Percentiles rank a stretch among this genome's conserved stretches.
Evolutionary conservation across 2,797 vertebrate genomes (phyloP).

Genomic region (Myotis myotis): DNA sequence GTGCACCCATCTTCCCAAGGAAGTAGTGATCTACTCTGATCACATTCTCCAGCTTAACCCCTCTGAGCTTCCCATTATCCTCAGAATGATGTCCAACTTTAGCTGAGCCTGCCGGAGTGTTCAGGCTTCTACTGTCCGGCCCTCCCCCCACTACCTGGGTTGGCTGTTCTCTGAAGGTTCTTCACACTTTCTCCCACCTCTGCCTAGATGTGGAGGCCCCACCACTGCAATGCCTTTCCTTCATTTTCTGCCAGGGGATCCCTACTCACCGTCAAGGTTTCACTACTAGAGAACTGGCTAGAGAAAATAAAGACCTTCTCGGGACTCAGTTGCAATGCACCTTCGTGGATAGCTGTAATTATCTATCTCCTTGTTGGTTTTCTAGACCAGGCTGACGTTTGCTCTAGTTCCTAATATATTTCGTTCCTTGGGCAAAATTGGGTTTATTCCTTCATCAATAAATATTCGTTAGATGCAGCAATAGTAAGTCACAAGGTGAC

Average conservation of each 20-base stretch:
- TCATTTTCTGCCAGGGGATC: neutral
- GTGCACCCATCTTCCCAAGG: neutral
- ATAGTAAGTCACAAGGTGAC: neutral
- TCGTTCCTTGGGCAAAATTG: neutral
- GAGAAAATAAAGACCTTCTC: neutral
- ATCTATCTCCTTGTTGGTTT: neutral
- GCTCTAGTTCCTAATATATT: neutral
- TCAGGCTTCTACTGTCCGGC: neutral
- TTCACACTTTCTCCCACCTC: neutral
- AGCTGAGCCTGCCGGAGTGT: neutral
- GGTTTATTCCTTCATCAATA: neutral
- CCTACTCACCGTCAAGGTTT: neutral
- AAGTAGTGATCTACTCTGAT: neutral
- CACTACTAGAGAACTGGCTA: neutral
- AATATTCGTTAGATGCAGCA: neutral
- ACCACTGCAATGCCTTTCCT: neutral
- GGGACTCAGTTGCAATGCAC: neutral
- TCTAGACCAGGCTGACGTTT: neutral
- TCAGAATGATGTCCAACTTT: neutral
- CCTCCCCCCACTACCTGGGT: rapidly evolving
- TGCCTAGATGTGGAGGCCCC: too few species aligned
- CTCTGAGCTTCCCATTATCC: neutral
- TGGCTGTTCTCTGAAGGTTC: neutral
- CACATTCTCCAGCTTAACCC: neutral
- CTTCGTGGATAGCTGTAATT: neutral